Evolutionary conservation across 2,888 invertebrate species (phyloP), one percentile per base, ranked within the genome.

Genomic region (Andrena marginata): DNA sequence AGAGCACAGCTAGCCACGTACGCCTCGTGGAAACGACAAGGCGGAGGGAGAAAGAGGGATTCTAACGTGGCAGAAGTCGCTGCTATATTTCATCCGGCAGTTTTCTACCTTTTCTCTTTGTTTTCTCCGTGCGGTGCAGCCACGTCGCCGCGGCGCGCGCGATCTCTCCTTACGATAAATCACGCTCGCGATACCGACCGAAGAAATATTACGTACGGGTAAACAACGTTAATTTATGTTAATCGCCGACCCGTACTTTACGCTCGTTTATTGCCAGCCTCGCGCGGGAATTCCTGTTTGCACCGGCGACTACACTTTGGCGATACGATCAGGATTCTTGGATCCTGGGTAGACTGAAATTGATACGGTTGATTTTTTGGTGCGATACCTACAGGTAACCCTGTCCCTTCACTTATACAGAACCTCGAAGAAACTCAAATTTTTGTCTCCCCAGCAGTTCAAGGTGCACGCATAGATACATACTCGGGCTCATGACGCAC

Each of bases 141-240:
- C 23, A 56, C 56, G 56, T 56, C 33, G 48, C 31, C 56, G 29
- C 26, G 16, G 54, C 56, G 29, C 26, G 54, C 56, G 60, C 68
- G 68, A 76, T 80, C 72, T 65, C 80, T 70, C 26, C 60, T 70
- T 42, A 71, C 69, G 80, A 85, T 87, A 86, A 87, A 85, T 84
- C 84, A 68, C 51, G 23, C 77, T 59, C 35, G 69, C 62, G 65
- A 79, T 86, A 72, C 62, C 63, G 33, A 64, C 20, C 69, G 67
- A 67, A 48, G 54, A 79, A 75, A 75, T 78, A 82, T 87, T 75
- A 79, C 65, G 31, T 56, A 2, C 59, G 54, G 71, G 74, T 85
- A 87, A 86, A 87, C 73, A 87, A 70, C 70, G 56, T 62, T 77
- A 84, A 77, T 80, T 86, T 85, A 86, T 71, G 73, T 71, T 83